Conservation (phyloP, 2,113 vertebrate species). For the Phaethornis superciliosus region DNA sequence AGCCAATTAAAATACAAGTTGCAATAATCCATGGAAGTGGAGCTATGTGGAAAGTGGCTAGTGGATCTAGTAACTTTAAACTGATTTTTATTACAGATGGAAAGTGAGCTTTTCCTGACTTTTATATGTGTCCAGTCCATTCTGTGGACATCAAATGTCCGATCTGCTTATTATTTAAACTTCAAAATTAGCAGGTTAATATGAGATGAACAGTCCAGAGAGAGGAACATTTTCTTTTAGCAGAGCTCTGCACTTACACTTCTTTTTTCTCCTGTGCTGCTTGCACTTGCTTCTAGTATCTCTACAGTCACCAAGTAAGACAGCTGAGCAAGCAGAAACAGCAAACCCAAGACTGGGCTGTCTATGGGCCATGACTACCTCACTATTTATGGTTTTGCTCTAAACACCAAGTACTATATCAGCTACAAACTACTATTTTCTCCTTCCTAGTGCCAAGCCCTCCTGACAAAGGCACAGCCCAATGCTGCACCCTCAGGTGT, state of each 20-base stretch:
- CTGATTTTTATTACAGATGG: neutral
- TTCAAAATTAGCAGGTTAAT: neutral
- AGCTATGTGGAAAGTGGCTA: neutral
- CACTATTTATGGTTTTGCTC: neutral
- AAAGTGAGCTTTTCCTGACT: neutral
- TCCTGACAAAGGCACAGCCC: neutral
- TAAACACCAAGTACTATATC: neutral
- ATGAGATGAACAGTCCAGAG: neutral
- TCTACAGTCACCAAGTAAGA: neutral
- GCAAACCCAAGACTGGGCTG: neutral
- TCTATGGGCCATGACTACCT: neutral
- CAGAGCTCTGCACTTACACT: neutral
- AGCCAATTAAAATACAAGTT: neutral
- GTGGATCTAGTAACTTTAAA: neutral
- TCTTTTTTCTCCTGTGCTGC: neutral
- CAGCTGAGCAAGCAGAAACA: slow-evolving; percentile 6
- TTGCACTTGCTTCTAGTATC: neutral
- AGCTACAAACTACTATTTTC: neutral
- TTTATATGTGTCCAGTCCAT: neutral
- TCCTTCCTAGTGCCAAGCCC: neutral
- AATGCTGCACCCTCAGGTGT: neutral
- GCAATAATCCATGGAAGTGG: neutral
- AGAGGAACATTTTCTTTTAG: neutral
- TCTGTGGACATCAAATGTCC: neutral
- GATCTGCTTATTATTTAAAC: neutral